Evolutionary conservation across 2,888 invertebrate genomes (phyloP), one percentile per base, ranked within the genome.

Genomic region (Calephelis perditalis): DNA sequence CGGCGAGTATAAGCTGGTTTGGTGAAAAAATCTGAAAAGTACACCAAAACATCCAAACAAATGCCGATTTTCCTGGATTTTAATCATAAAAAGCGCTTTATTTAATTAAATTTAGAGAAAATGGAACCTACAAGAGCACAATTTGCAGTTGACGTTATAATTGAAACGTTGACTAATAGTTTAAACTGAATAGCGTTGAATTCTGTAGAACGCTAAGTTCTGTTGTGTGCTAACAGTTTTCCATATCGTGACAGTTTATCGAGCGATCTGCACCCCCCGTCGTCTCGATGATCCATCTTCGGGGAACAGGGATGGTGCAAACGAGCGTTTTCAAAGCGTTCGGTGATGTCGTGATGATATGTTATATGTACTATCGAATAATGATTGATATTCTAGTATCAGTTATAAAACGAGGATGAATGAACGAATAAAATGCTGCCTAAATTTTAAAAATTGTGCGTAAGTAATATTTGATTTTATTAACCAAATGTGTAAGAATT

Each of bases 201-300:
- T 57, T 55, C 61, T 55, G 59, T 62, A 64, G 70, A 65, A 71
- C 66, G 68, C 65, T 67, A 55, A 54, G 55, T 55, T 59, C 59
- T 59, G 72, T 70, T 72, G 73, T 75, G 76, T 78, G 75, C 74
- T 75, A 74, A 72, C 71, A 74, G 77, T 83, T 82, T 75, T 85
- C 83, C 84, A 84, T 88, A 87, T 87, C 85, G 79, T 76, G 72
- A 66, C 75, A 74, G 74, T 78, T 81, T 84, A 85, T 85, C 84
- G 83, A 79, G 73, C 74, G 76, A 76, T 78, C 77, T 73, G 70
- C 73, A 69, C 77, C 79, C 82, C 81, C 82, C 78, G 74, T 70
- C 75, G 80, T 73, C 75, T 77, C 81, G 77, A 84, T 84, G 87
- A 88, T 88, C 86, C 86, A 84, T 87, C 86, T 87, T 85, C 70